phyloP scores from a whole-genome alignment of 2,797 vertebrate species.

The Pipistrellus nathusii region DNA sequence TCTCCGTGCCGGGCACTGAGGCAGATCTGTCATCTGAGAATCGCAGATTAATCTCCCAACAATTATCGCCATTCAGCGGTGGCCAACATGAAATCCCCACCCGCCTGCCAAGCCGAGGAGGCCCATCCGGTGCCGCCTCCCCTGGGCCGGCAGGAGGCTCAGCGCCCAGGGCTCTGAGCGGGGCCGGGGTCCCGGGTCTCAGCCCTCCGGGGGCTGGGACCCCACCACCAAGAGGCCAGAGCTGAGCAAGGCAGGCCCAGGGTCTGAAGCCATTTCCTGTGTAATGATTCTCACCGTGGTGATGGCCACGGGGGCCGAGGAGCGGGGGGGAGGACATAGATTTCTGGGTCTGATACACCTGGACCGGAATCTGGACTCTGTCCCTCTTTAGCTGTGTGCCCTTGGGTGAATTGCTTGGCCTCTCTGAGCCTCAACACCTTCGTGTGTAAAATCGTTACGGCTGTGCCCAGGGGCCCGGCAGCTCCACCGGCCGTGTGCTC shows the following conservation, averaged over 20 bases:
- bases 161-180: rapidly evolving
- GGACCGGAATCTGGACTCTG: not conserved
- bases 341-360: not conserved
- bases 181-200: not conserved
- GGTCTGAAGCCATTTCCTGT: not conserved
- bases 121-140: not conserved
- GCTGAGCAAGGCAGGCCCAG: not conserved
- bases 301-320: not conserved
- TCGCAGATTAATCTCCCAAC: conserved; percentile 76
- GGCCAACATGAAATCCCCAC: conserved; percentile 32
- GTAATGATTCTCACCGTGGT: not conserved
- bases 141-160: not conserved
- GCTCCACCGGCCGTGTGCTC: rapidly evolving
- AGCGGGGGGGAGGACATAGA: not conserved
- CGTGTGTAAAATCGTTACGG: too few relatives aligned
- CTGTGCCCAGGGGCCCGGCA: not conserved
- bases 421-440: not conserved
- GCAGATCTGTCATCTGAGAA: conserved; percentile 74
- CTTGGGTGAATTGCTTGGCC: too few relatives aligned
- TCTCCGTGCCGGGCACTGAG: not conserved
- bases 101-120: not conserved
- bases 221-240: not conserved
- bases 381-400: not conserved
- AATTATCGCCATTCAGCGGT: conserved; percentile 76
- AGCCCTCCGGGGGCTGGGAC: not conserved